These are phyloP conservation scores for Patagioenas fasciata DNA, from an alignment of 2,113 vertebrate genomes.

Conservation along the genomic window DNA sequence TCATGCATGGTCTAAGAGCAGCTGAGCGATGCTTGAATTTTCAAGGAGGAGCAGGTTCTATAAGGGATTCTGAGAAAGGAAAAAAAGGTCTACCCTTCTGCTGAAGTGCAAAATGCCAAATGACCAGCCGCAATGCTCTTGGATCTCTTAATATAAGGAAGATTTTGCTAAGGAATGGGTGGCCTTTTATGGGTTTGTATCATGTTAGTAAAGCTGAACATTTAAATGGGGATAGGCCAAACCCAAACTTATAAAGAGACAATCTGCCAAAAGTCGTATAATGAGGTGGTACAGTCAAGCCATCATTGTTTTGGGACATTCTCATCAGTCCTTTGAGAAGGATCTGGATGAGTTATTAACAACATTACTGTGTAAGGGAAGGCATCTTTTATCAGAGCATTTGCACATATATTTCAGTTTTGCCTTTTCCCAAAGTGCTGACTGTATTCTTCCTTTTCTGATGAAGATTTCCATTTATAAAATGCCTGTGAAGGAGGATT, in stretches of 20 bases:
- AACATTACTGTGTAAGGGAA: not conserved
- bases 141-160: not conserved
- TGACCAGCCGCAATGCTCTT: not conserved
- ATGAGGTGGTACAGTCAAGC: not conserved
- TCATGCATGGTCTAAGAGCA: not conserved
- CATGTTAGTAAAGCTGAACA: not conserved
- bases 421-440: not conserved
- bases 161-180: not conserved
- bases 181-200: not conserved
- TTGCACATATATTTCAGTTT: not conserved
- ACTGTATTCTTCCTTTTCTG: not conserved
- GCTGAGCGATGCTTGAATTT: not conserved
- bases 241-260: not conserved
- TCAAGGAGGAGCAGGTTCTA: not conserved
- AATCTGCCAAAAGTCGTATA: not conserved
- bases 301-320: not conserved
- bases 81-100: not conserved
- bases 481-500: not conserved
- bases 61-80: not conserved
- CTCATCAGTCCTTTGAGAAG: not conserved
- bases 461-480: not conserved
- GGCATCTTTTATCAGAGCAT: not conserved
- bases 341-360: not conserved
- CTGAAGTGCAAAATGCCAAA: not conserved
- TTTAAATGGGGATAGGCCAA: not conserved